phyloP scores from a whole-genome alignment of 2,113 vertebrate genomes.

The Arenaria interpres region DNA sequence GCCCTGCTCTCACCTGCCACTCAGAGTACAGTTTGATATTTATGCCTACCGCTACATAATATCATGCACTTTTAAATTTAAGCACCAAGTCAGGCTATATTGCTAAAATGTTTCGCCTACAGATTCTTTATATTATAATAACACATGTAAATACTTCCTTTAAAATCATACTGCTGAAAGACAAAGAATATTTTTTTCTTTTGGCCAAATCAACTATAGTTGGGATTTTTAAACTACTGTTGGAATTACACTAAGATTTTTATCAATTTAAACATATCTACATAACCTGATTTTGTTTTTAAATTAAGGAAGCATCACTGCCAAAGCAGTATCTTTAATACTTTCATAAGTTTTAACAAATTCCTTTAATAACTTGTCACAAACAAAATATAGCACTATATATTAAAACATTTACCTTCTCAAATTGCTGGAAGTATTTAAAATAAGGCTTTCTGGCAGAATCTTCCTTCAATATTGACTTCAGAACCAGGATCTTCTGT shows the following conservation, averaged over 20 bases:
- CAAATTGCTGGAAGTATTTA: background rate
- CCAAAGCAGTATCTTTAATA: background rate
- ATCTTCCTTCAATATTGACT: background rate
- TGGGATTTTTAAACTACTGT: background rate
- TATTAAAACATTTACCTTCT: background rate
- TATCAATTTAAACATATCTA: background rate
- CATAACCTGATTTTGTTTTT: background rate
- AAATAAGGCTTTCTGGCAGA: background rate
- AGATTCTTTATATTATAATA: background rate
- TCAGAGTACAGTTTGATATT: background rate
- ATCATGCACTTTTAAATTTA: accelerated
- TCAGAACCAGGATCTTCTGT: background rate
- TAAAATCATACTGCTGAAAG: background rate
- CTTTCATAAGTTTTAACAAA: background rate
- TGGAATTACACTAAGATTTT: background rate
- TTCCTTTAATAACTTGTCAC: background rate
- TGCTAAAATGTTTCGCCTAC: background rate
- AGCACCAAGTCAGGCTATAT: background rate
- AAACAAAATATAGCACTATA: background rate
- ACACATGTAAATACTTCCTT: background rate
- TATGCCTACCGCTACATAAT: accelerated
- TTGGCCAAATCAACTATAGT: background rate
- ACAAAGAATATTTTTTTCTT: background rate
- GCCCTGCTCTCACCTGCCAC: background rate
- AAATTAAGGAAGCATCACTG: background rate